Percentiles rank a stretch among this genome's conserved stretches.
These are phyloP conservation scores for Drosophila pandora DNA, from an alignment of 1,140 invertebrate genomes.

Conservation along the genomic window DNA sequence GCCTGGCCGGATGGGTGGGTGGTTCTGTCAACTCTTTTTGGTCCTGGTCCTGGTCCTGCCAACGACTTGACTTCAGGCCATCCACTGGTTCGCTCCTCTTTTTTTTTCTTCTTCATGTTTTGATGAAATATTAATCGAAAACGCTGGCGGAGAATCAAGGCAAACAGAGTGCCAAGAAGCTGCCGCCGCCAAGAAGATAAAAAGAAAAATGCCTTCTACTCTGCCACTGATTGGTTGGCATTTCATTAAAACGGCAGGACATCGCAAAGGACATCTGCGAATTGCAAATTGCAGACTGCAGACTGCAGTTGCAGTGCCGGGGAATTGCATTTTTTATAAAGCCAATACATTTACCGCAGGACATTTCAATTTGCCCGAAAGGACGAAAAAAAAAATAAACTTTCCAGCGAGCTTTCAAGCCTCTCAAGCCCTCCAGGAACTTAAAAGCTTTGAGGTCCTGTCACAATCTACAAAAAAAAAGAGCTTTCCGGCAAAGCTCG, in stretches of 20 bases:
- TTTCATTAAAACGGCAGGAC: conserved; percentile 18
- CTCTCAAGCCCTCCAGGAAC: background rate
- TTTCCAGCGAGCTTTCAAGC: background rate
- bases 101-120: conserved; percentile 20
- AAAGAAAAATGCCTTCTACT: background rate
- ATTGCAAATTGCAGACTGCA: conserved; percentile 1
- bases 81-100: background rate
- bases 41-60: background rate
- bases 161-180: conserved; percentile 19
- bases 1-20: background rate
- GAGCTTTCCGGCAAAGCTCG: background rate
- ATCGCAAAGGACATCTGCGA: conserved; percentile 13
- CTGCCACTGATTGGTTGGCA: conserved; percentile 4
- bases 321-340: conserved; percentile 51
- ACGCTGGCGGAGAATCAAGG: conserved; percentile 26
- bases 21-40: conserved; percentile 40
- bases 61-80: conserved; percentile 28
- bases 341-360: conserved; percentile 3
- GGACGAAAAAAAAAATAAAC: background rate
- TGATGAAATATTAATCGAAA: conserved; percentile 63
- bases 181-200: conserved; percentile 1
- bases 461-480: background rate
- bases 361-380: background rate
- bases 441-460: background rate
- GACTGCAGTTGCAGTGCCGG: conserved; percentile 9